These are phyloP conservation scores for Pogonognathellus flavescens DNA, from an alignment of 1,140 invertebrate genomes.

Conservation along the genomic window DNA sequence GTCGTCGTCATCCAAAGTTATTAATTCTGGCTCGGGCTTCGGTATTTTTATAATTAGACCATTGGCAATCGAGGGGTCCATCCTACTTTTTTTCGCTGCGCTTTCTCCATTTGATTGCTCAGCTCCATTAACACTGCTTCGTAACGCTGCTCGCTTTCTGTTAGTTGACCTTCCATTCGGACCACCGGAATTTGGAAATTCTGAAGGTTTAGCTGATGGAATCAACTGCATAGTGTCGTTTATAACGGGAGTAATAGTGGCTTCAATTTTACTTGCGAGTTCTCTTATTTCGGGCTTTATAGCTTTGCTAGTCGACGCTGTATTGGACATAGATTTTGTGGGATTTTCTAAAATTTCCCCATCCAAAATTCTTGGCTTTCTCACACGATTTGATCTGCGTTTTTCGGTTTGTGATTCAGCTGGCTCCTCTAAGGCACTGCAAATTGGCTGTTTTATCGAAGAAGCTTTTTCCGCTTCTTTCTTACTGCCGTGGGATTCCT, in stretches of 20 bases:
- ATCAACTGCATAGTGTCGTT: not conserved
- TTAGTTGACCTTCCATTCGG: too few species aligned
- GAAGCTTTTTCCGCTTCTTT: slow-evolving; percentile 2
- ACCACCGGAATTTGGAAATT: not conserved
- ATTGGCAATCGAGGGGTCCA: not conserved
- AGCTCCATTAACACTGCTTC: not conserved
- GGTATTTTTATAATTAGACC: not conserved
- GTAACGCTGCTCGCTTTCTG: not conserved
- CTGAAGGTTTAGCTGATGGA: not conserved
- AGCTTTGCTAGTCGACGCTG: not conserved
- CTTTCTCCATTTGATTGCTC: not conserved
- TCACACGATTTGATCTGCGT: slow-evolving; percentile 30
- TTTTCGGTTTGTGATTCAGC: not conserved
- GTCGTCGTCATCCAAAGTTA: slow-evolving; percentile 72
- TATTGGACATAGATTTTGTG: not conserved
- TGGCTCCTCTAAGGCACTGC: not conserved
- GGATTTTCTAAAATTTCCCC: not conserved
- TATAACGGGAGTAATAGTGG: slow-evolving; percentile 8
- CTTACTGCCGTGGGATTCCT: not conserved
- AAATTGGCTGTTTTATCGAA: not conserved
- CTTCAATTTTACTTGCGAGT: slow-evolving; percentile 29
- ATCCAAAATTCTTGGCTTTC: slow-evolving; percentile 46
- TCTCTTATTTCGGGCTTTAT: slow-evolving; percentile 28
- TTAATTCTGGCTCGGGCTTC: slow-evolving; percentile 56
- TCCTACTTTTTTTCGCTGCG: not conserved